Conservation (phyloP, 2,888 invertebrate genomes). For the Phania funesta region DNA sequence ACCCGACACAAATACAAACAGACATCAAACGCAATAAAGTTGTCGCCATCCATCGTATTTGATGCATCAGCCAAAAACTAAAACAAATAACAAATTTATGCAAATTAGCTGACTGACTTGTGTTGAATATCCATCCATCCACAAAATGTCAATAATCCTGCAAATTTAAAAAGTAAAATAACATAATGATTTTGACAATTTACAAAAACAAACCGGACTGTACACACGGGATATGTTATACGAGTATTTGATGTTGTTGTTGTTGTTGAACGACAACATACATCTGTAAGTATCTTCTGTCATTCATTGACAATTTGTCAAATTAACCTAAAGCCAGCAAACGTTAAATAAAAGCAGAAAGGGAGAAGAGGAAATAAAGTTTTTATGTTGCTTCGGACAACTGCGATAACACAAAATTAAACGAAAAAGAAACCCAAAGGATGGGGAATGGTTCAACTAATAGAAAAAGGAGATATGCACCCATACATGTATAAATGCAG, state of each 20-base stretch:
- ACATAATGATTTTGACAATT: constrained; percentile 4
- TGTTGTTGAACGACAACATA: not conserved
- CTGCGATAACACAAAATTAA: not conserved
- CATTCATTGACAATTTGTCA: constrained; percentile 50
- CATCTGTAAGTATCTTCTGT: not conserved
- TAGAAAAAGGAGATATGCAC: no score
- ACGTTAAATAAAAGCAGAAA: constrained; percentile 20
- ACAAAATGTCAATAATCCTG: constrained; percentile 39
- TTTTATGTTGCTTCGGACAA: constrained; percentile 30
- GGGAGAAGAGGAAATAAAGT: not conserved
- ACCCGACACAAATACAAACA: not conserved
- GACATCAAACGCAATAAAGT: not conserved
- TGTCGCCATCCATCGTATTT: not conserved
- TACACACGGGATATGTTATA: no score
- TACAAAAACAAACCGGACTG: not conserved
- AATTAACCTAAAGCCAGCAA: constrained; percentile 53
- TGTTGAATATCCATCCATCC: constrained; percentile 54
- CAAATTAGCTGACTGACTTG: constrained; percentile 52
- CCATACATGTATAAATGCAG: no score
- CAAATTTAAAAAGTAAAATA: constrained; percentile 22
- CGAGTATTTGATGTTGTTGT: not conserved
- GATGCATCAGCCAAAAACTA: constrained; percentile 13
- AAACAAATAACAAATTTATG: constrained; percentile 53
- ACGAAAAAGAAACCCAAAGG: no score
- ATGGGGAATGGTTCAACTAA: no score